A percentile compares a stretch with the other conserved stretches of the same genome.
Conservation (phyloP, 2,888 invertebrate genomes). For the Scelioninae gen. 1 region DNA sequence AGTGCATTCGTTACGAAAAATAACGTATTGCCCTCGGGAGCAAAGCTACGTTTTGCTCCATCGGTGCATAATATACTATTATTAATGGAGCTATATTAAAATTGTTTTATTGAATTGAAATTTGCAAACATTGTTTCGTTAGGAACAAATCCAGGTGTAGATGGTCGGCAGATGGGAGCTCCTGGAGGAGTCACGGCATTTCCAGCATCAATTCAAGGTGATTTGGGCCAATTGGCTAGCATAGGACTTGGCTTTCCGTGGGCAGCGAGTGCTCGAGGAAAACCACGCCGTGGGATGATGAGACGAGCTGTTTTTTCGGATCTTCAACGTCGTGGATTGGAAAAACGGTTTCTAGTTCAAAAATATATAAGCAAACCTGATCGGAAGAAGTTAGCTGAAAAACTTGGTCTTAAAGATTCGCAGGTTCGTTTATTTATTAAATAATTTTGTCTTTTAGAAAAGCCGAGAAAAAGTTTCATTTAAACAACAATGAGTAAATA, state of each 20-base stretch:
- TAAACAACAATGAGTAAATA: too few relatives aligned
- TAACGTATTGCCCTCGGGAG: too few relatives aligned
- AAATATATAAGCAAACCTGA: constrained; percentile 99
- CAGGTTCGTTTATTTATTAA: constrained; percentile 88
- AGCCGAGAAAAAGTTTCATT: too few relatives aligned
- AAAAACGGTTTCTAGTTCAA: constrained; percentile 97
- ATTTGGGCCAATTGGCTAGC: constrained; percentile 81
- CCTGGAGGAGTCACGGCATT: constrained; percentile 79
- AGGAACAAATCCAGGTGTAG: constrained; percentile 85
- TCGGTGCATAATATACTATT: too few relatives aligned
- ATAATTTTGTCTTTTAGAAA: too few relatives aligned
- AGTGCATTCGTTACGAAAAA: too few relatives aligned
- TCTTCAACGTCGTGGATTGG: constrained; percentile 96
- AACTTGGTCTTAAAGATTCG: constrained; percentile 97
- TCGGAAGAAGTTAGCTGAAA: constrained; percentile 97
- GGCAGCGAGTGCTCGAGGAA: constrained; percentile 95
- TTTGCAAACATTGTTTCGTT: constrained; percentile 28
- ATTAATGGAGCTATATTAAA: too few relatives aligned
- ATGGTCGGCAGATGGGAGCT: constrained; percentile 82
- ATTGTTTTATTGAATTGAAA: background rate
- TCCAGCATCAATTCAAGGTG: constrained; percentile 79
- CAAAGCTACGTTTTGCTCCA: too few relatives aligned
- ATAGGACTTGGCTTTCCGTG: constrained; percentile 90
- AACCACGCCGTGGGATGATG: constrained; percentile 98
- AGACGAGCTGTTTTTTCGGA: constrained; percentile 98